phyloP scores from a whole-genome alignment of 2,113 vertebrate species.

The Pteruthius melanotis region DNA sequence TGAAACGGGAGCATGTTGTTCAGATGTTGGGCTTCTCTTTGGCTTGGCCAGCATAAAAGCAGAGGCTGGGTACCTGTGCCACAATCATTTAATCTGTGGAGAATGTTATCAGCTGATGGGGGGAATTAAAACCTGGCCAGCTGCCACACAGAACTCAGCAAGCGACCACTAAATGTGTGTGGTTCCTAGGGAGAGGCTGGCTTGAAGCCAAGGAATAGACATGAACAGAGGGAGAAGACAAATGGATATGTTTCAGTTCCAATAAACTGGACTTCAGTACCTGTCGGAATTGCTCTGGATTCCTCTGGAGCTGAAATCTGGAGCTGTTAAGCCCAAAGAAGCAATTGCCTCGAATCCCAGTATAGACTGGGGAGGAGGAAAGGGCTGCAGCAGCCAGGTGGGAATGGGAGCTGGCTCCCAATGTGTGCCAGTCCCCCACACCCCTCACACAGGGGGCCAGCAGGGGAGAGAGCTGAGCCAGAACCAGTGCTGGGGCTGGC shows the following conservation, averaged over 20 bases:
- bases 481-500: too few relatives aligned
- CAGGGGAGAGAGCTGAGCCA: neutral
- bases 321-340: neutral
- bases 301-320: neutral
- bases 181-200: neutral
- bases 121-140: conserved; percentile 23
- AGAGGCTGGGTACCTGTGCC: neutral
- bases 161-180: neutral
- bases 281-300: neutral
- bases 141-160: neutral
- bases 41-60: neutral
- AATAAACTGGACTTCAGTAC: neutral
- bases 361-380: neutral
- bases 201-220: neutral
- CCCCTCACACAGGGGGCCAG: neutral
- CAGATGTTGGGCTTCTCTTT: neutral
- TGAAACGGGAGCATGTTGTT: neutral
- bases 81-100: neutral
- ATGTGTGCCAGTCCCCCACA: neutral
- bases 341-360: neutral
- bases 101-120: neutral
- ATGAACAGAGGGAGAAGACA: neutral
- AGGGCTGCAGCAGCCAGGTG: neutral
- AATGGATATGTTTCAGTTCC: neutral
- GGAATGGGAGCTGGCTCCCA: too few relatives aligned